Evolutionary conservation across 2,888 invertebrate species (phyloP), one percentile per base, ranked within the genome.

Genomic region (Orthosia cruda): DNA sequence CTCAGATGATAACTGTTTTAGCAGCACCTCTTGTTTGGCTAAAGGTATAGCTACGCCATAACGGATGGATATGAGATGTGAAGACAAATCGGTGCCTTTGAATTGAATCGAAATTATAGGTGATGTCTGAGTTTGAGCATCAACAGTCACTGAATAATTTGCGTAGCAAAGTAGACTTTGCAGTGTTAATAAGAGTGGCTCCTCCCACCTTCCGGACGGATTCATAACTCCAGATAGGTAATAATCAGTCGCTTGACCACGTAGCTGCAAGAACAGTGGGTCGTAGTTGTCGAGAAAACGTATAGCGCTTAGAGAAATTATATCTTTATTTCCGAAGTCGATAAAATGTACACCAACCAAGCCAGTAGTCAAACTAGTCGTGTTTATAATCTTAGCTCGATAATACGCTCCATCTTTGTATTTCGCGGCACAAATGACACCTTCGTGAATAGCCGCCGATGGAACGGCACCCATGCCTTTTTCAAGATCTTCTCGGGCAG

Each of bases 401-500:
- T 97, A 98, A 90, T 97, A 98, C 16, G 96, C 96, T 61, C 97
- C 97, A 90, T 97, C 98, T 95, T 97, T 97, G 92, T 97, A 98
- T 95, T 97, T 97, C 55, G 98, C 98, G 92, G 97, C 97, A 93
- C 97, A 98, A 87, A 98, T 91, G 4, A 97, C 91, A 74, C 97
- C 97, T 87, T 96, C 95, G 49, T 97, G 92, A 72, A 96, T 94
- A 92, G 93, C 89, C 93, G 97, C 90, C 91, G 95, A 87, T 92
- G 97, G 90, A 91, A 97, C 91, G 87, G 96, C 83, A 80, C 96
- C 94, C 87, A 96, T 90, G 78, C 96, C 94, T 89, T 95, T 91
- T 92, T 96, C 96, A 69, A 96, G 92, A 86, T 93, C 94, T 64
- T 94, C 95, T 57, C 92, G 91, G 12, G 96, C 93, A 26, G 90